A percentile compares a stretch with the other conserved stretches of the same genome.
These are phyloP conservation scores for Talpa occidentalis DNA, from an alignment of 2,113 vertebrate genomes.

Conservation along the genomic window DNA sequence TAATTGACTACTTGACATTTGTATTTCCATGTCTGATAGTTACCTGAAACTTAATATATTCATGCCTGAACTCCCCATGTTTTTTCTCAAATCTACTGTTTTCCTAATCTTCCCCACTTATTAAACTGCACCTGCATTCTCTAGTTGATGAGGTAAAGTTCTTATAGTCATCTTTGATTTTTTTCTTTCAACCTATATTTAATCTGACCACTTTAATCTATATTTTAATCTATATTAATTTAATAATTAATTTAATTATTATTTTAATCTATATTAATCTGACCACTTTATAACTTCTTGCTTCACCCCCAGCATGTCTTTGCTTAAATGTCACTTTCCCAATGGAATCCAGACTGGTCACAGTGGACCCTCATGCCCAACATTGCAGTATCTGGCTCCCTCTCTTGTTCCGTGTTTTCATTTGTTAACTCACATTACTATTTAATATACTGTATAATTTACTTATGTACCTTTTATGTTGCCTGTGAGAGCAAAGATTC, in stretches of 20 bases:
- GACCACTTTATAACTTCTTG: not conserved
- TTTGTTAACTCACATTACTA: not conserved
- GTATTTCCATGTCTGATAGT: not conserved
- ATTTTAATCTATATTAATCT: no score
- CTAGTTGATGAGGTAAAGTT: not conserved
- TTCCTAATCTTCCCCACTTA: not conserved
- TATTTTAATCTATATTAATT: no score
- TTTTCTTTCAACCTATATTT: not conserved
- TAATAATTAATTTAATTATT: no score
- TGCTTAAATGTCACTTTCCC: not conserved
- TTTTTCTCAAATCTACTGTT: not conserved
- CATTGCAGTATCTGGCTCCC: not conserved
- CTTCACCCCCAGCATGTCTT: not conserved
- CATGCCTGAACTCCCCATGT: not conserved
- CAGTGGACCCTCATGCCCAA: not conserved
- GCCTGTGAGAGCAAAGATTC: not conserved
- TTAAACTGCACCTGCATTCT: not conserved
- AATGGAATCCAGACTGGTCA: not conserved
- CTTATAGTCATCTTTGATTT: not conserved
- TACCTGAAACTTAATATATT: conserved; percentile 12
- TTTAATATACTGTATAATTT: not conserved
- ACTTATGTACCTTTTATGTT: not conserved
- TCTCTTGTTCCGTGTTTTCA: not conserved
- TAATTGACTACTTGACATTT: conserved; percentile 5
- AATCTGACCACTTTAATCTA: no score